Conservation (phyloP, 1,140 invertebrate genomes). For the Saccostrea cuccullata region DNA sequence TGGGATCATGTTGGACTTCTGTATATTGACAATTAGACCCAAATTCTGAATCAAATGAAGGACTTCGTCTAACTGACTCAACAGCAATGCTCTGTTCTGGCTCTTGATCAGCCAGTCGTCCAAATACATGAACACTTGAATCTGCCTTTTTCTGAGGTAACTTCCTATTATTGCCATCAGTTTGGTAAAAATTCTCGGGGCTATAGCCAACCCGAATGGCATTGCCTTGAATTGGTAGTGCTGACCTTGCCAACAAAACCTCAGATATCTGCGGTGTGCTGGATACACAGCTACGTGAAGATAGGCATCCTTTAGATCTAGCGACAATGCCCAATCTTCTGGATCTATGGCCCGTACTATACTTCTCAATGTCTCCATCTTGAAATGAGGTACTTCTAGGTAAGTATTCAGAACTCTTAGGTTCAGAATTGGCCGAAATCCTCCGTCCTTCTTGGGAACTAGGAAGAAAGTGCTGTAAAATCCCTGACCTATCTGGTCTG, state of each 20-base stretch:
- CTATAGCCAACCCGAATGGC: constrained; percentile 41
- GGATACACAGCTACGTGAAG: constrained; percentile 35
- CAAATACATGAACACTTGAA: constrained; percentile 38
- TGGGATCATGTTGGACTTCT: constrained; percentile 34
- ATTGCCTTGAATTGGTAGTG: constrained; percentile 37
- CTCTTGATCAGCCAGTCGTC: constrained; percentile 48
- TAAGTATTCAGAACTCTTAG: constrained; percentile 36
- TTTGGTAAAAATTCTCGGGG: constrained; percentile 48
- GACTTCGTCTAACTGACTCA: not conserved
- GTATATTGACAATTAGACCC: not conserved
- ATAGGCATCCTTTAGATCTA: constrained; percentile 53
- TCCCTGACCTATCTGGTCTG: not conserved
- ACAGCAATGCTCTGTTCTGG: not conserved
- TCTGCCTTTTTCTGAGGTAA: not conserved
- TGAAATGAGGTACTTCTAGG: too few relatives aligned
- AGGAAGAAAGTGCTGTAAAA: constrained; percentile 50
- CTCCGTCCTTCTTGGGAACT: constrained; percentile 43
- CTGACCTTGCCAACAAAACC: constrained; percentile 13
- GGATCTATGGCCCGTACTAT: constrained; percentile 2
- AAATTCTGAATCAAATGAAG: not conserved
- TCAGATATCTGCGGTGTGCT: not conserved
- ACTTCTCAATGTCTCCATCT: too few relatives aligned
- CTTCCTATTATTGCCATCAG: constrained; percentile 24
- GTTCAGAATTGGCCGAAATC: constrained; percentile 41
- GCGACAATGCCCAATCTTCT: constrained; percentile 20